phyloP scores from a whole-genome alignment of 37 sponge, comb jelly and placozoan genomes.

The Dysidea cf. avara region DNA sequence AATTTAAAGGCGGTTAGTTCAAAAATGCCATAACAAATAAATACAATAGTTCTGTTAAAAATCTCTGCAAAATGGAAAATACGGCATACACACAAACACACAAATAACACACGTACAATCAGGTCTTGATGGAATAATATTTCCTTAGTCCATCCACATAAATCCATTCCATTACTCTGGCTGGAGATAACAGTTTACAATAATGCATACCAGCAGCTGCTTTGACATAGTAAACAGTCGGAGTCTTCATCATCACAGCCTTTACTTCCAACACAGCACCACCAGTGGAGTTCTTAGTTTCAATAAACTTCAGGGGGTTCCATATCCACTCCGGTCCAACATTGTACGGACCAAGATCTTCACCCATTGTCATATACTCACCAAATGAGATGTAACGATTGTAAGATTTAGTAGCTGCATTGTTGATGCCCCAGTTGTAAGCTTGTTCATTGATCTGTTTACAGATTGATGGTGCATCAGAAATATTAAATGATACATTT shows the following conservation, averaged over 20 bases:
- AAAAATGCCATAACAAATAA: too few species aligned
- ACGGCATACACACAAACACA: too few species aligned
- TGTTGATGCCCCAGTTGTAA: slow-evolving; percentile 41
- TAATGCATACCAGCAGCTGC: slow-evolving; percentile 72
- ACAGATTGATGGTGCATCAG: slow-evolving; percentile 68
- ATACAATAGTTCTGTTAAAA: too few species aligned
- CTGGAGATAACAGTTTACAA: slow-evolving; percentile 84
- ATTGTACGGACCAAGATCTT: slow-evolving; percentile 75
- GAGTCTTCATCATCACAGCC: slow-evolving; percentile 58
- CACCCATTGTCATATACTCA: slow-evolving; percentile 66
- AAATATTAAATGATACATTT: slow-evolving; percentile 65
- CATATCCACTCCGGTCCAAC: slow-evolving; percentile 73
- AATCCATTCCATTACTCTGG: slow-evolving; percentile 83
- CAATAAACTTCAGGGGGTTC: slow-evolving; percentile 36
- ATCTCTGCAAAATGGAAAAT: too few species aligned
- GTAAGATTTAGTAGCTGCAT: slow-evolving; percentile 27
- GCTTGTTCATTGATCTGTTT: slow-evolving; percentile 55
- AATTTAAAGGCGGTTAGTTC: too few species aligned
- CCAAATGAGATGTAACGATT: slow-evolving; percentile 45
- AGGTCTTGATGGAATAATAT: slow-evolving; percentile 40
- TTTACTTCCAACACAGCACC: slow-evolving; percentile 31
- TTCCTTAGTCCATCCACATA: slow-evolving; percentile 78
- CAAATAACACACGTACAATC: too few species aligned
- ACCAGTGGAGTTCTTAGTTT: slow-evolving; percentile 36
- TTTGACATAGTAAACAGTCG: slow-evolving; percentile 33